Base-by-base conservation (phyloP, 1,140 invertebrate species). In the Heterodera schachtii region DNA sequence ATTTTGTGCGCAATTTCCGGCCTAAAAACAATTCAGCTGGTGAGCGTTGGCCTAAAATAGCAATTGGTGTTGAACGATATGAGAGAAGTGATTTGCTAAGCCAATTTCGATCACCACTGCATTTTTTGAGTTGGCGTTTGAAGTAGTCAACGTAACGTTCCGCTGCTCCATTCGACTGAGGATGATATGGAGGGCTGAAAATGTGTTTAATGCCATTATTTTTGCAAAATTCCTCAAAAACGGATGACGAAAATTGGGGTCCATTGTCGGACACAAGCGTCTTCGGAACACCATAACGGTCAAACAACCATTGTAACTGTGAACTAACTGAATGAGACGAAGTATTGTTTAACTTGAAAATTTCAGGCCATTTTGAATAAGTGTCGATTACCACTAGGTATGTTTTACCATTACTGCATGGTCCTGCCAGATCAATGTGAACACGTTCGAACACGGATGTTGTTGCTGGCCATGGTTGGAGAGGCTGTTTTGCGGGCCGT, bases 181-280 rank as follows among this genome's bases (percentile, higher is more conserved):
- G 90, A 81, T 89, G 84, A 71, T 85, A 89, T 46, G 90, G 86
- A 44, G 90, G 70, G 11, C 77, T 74, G 3, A n/a, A 73, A 1
- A 84, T 78, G 75, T 87, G 88, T 9, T 75, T 43, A 64, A 90
- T 90, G 3, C 81, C 86, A 3, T 49, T 3, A 0, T 71, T 49
- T 41, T 75, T 43, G 41, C 85, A 85, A 64, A 90, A 90, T 16
- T 75, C 64, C 41, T 80, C 31, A 75, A 91, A 91, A 78, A 88
- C 86, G 11, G 80, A 57, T 46, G 86, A 88, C 4, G 78, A 86
- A 73, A 91, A 90, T 57, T 86, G 84, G 3, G 89, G 84, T 19
- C 89, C 89, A 74, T 91, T 91, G 60, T 90, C 90, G 3, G 74
- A 83, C 5, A 90, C 86, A 4, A 90, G 71, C 9, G 6, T 6